A percentile compares a stretch with the other conserved stretches of the same genome.
Conservation (phyloP, 2,888 invertebrate genomes). For the Sisyra terminalis region DNA sequence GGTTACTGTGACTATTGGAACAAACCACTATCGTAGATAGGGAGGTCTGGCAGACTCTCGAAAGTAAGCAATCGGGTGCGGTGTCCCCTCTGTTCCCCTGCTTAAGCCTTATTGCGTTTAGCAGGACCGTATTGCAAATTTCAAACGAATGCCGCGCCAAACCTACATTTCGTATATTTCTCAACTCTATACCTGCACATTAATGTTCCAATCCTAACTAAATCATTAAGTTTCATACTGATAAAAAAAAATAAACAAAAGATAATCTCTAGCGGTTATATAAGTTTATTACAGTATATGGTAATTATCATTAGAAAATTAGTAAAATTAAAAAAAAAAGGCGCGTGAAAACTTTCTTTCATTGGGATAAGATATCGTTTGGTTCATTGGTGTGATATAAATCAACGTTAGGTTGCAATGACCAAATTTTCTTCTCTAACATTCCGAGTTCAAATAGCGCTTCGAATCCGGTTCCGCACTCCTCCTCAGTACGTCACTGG, state of each 20-base stretch:
- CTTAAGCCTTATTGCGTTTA: conserved; percentile 10
- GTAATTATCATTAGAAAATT: too few relatives aligned
- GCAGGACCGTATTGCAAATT: conserved; percentile 8
- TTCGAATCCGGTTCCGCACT: conserved; percentile 2
- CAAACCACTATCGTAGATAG: conserved; percentile 27
- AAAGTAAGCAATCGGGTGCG: conserved; percentile 20
- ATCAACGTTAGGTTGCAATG: neutral
- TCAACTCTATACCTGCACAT: too few relatives aligned
- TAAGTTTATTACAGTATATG: too few relatives aligned
- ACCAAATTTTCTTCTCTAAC: conserved; percentile 8
- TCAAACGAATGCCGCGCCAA: neutral
- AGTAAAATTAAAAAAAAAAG: too few relatives aligned
- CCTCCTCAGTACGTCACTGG: conserved; percentile 27
- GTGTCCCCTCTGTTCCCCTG: conserved; percentile 14
- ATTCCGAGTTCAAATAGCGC: conserved; percentile 9
- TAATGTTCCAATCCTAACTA: too few relatives aligned
- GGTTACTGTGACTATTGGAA: conserved; percentile 31
- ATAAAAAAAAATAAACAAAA: too few relatives aligned
- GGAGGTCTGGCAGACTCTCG: conserved; percentile 23
- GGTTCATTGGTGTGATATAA: too few relatives aligned
- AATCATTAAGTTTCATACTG: too few relatives aligned
- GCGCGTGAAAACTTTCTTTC: too few relatives aligned
- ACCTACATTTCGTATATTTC: too few relatives aligned
- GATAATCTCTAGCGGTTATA: too few relatives aligned
- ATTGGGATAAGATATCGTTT: too few relatives aligned